Evolutionary conservation across 1,140 invertebrate genomes (phyloP).

Genomic region (Pseudomyrmex dendroicus): DNA sequence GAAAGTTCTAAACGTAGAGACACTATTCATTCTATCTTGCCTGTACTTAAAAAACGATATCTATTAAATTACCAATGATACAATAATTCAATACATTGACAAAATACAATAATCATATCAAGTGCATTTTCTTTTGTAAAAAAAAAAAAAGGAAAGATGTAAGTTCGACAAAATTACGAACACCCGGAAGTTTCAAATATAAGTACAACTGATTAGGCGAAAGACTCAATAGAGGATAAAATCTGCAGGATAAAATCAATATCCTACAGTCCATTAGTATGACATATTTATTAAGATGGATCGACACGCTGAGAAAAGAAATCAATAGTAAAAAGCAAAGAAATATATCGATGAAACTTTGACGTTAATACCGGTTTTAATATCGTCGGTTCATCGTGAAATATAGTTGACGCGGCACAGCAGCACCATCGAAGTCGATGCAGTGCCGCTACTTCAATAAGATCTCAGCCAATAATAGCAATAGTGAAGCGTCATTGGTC

Average conservation of each 20-base stretch:
- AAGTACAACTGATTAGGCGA: not conserved
- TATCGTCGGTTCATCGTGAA: constrained; percentile 60
- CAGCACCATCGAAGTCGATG: constrained; percentile 53
- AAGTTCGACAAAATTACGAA: no score
- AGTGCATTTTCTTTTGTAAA: no score
- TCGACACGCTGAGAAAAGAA: constrained; percentile 10
- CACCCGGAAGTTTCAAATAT: not conserved
- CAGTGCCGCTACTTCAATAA: constrained; percentile 63
- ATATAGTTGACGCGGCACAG: constrained; percentile 63
- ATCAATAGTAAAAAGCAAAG: constrained; percentile 19
- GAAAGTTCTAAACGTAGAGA: not conserved
- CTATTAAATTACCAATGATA: not conserved
- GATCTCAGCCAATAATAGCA: constrained; percentile 70
- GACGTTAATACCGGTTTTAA: constrained; percentile 65
- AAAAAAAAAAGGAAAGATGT: no score
- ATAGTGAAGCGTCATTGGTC: constrained; percentile 69
- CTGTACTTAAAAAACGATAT: not conserved
- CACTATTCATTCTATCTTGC: no score
- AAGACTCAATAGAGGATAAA: constrained; percentile 1
- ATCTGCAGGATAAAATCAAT: constrained; percentile 21
- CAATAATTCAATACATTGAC: not conserved
- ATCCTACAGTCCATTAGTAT: not conserved
- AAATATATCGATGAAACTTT: constrained; percentile 30
- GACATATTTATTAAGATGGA: constrained; percentile 19
- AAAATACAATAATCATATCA: not conserved